Evolutionary conservation across 2,888 invertebrate species (phyloP).

Genomic region (Apamea sordens): DNA sequence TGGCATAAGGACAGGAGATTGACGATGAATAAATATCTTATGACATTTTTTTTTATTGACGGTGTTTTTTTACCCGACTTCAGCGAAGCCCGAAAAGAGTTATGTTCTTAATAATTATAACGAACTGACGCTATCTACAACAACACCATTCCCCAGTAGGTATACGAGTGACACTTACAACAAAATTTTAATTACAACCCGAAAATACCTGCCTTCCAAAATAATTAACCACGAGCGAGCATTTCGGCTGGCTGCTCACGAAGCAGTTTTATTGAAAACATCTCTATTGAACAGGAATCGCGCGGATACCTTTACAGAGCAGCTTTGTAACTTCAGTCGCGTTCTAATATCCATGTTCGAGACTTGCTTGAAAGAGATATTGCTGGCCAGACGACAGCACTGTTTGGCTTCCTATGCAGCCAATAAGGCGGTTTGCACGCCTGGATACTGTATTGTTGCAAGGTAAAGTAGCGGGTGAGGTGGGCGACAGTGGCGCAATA

Average conservation of each 20-base stretch:
- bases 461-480: background rate
- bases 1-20: too few relatives aligned
- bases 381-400: conserved; percentile 63
- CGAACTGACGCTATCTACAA: background rate
- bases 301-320: conserved; percentile 58
- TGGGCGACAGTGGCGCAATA: background rate
- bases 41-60: too few relatives aligned
- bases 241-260: conserved; percentile 26
- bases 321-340: conserved; percentile 66
- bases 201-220: conserved; percentile 23
- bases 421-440: conserved; percentile 43
- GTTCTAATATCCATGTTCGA: conserved; percentile 69
- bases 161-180: background rate
- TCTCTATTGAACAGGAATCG: conserved; percentile 61
- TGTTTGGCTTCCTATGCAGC: conserved; percentile 58
- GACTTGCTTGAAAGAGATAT: conserved; percentile 65
- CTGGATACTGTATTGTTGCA: conserved; percentile 7
- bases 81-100: too few relatives aligned
- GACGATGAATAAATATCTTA: too few relatives aligned
- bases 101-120: background rate
- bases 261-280: conserved; percentile 66
- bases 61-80: too few relatives aligned
- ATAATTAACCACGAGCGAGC: conserved; percentile 53
- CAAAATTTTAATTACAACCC: conserved; percentile 15
- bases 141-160: background rate